Base-by-base conservation (phyloP, 2,113 vertebrate species). In the Ia io region DNA sequence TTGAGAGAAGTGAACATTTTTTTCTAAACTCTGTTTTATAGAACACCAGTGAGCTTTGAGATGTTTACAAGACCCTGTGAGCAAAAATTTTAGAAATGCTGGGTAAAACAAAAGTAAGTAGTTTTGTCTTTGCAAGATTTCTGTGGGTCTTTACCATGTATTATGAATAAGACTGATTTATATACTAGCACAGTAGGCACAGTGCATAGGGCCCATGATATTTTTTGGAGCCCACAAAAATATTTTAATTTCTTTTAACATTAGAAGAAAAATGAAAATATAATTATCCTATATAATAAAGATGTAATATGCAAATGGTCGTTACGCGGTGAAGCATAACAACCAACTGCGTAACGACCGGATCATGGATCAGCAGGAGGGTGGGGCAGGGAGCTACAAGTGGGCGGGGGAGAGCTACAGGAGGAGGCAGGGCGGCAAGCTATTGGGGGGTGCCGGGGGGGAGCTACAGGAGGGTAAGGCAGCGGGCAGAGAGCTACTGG, bases 31-130 rank as follows among this genome's bases (percentile, higher is more conserved):
- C 9, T 44, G 23, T 67, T 94, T 59, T 94, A 79, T 17, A 84
- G 37, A 87, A 84, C 7, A 67, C 3, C 10, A 71, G 9, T 82
- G 25, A 88, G 40, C 17, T 73, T 93, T 83, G 53, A 88, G 69
- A 78, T 76, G 16, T 70, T 82, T 82, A 71, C 82, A 96, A 42
- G 56, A 85, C 1, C 1, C 9, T 42, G 2, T 91, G 17, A 84
- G 35, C 3, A 84, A 91, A 83, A 78, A 42, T 4, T 67, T 88
- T 73, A 28, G 25, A 93, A 88, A 63, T 67, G 3, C 6, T 78
- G 78, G 53, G 4, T 86, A 88, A 91, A 89, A 83, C 74, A 91
- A 91, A 88, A 73, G 30, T 40, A 83, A 91, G 73, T 18, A 61
- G 0, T 74, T 78, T 61, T 84, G 20, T 95, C 25, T 93, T 90